Conservation (phyloP, 2,797 vertebrate genomes). For the Sebastolobus alascanus region DNA sequence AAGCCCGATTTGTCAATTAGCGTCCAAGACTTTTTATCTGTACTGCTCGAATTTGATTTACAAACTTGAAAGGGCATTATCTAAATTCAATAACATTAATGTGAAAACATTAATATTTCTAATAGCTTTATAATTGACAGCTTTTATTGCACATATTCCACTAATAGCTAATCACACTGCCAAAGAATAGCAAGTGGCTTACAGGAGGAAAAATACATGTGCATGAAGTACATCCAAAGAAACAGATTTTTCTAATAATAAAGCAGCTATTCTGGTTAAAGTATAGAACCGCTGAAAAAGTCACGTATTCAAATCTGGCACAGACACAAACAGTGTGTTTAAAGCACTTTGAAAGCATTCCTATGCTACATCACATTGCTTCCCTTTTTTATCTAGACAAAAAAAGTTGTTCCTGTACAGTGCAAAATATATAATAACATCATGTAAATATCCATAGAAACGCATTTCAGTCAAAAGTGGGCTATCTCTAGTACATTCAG, state of each 20-base stretch:
- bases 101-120: constrained; percentile 52
- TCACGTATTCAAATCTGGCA: constrained; percentile 83
- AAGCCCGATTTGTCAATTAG: constrained; percentile 11
- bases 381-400: constrained; percentile 65
- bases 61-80: constrained; percentile 22
- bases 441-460: constrained; percentile 81
- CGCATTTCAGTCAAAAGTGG: constrained; percentile 67
- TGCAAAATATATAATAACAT: constrained; percentile 80
- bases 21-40: constrained; percentile 20
- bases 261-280: constrained; percentile 65
- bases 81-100: constrained; percentile 25
- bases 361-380: constrained; percentile 76
- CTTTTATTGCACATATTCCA: constrained; percentile 84
- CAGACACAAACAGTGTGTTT: constrained; percentile 77
- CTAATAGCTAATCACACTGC: constrained; percentile 78
- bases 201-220: constrained; percentile 69
- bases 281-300: constrained; percentile 60
- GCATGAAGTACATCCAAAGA: constrained; percentile 64
- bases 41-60: constrained; percentile 25
- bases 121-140: constrained; percentile 61
- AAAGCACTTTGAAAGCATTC: constrained; percentile 79
- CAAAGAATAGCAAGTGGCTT: constrained; percentile 75
- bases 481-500: constrained; percentile 86
- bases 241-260: constrained; percentile 43
- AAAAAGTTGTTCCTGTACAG: constrained; percentile 76